Conservation (phyloP, 30 jellyfish, hydroid and myxozoan genomes). For the Hydractinia symbiolongicarpus region DNA sequence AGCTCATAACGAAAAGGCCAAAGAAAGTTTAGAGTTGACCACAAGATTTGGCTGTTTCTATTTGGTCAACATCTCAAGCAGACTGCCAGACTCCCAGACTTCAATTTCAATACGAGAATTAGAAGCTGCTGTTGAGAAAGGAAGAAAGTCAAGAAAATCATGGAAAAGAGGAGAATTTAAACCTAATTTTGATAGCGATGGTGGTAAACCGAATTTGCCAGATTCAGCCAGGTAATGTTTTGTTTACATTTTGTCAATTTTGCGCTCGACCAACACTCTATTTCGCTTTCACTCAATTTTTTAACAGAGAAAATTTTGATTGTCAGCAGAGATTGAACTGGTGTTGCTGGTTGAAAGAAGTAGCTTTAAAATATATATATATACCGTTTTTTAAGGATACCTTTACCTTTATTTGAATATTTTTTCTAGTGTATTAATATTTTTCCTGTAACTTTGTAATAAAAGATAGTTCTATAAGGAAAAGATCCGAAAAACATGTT, state of each 20-base stretch:
- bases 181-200: background rate
- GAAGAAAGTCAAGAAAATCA: conserved; percentile 42
- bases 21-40: conserved; percentile 32
- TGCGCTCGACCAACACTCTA: background rate
- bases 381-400: no score
- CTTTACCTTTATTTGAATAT: no score
- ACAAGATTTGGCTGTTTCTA: conserved; percentile 53
- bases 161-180: conserved; percentile 64
- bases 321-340: no score
- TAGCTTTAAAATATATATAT: no score
- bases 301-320: background rate
- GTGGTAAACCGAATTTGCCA: background rate
- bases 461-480: no score
- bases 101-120: conserved; percentile 33
- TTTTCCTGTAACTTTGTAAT: no score
- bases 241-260: background rate
- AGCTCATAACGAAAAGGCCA: background rate
- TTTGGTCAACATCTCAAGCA: conserved; percentile 36
- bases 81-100: conserved; percentile 65
- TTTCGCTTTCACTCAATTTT: background rate
- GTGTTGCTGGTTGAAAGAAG: no score
- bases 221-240: background rate
- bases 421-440: no score
- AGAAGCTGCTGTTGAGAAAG: conserved; percentile 45
- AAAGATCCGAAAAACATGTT: no score